These are phyloP conservation scores for Pterocles orientalis DNA, from an alignment of 2,113 vertebrate genomes.

Conservation along the genomic window DNA sequence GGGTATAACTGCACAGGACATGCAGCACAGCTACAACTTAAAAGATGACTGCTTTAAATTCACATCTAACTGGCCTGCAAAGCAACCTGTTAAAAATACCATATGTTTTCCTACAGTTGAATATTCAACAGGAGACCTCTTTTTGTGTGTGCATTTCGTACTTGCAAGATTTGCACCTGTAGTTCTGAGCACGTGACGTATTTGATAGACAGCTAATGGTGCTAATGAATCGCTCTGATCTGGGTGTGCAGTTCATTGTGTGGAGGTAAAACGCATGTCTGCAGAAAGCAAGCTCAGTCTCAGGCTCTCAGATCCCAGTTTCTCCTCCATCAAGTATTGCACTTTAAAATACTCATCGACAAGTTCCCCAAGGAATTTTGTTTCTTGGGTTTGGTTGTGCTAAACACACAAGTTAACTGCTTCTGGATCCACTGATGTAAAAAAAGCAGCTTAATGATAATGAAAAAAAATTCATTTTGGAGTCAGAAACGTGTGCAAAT, in stretches of 20 bases:
- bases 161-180: slow-evolving; percentile 67
- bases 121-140: slow-evolving; percentile 72
- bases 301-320: slow-evolving; percentile 5
- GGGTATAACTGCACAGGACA: slow-evolving; percentile 61
- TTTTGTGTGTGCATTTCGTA: slow-evolving; percentile 72
- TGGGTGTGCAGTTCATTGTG: slow-evolving; percentile 31
- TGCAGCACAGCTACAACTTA: slow-evolving; percentile 56
- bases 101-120: slow-evolving; percentile 65
- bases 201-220: slow-evolving; percentile 59
- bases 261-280: not conserved
- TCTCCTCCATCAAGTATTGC: slow-evolving; percentile 81
- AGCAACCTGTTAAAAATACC: slow-evolving; percentile 68
- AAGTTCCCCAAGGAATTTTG: slow-evolving; percentile 30
- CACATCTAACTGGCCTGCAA: slow-evolving; percentile 70
- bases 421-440: slow-evolving; percentile 45
- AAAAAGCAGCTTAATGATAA: slow-evolving; percentile 41
- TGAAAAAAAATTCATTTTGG: not conserved
- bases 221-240: slow-evolving; percentile 56
- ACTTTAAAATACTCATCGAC: slow-evolving; percentile 74
- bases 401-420: slow-evolving; percentile 30
- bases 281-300: slow-evolving; percentile 10
- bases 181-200: slow-evolving; percentile 42
- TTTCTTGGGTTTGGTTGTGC: slow-evolving; percentile 23
- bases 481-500: not conserved
- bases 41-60: slow-evolving; percentile 72